Conservation (phyloP, 2,797 vertebrate species). For the Sebastes wilsoni region DNA sequence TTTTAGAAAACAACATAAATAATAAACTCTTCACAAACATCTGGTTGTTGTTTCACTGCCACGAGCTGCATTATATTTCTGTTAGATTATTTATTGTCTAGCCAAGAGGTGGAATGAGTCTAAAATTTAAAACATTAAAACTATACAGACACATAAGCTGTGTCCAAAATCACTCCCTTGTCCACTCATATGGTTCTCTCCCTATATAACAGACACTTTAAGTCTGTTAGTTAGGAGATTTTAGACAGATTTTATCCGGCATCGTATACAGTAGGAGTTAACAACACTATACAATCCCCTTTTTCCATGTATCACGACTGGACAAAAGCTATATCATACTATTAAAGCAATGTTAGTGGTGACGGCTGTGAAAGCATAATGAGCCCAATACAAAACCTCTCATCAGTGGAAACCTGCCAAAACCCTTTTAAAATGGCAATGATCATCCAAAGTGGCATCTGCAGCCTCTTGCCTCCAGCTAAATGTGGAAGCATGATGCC, state of each 20-base stretch:
- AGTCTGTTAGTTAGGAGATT: not conserved
- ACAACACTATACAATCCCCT: not conserved
- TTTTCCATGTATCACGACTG: not conserved
- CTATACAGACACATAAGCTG: not conserved
- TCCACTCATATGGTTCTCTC: not conserved
- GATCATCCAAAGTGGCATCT: constrained; percentile 73
- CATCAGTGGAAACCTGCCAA: constrained; percentile 61
- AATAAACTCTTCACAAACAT: not conserved
- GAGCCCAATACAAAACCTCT: constrained; percentile 56
- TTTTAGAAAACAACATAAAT: not conserved
- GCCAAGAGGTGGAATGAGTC: not conserved
- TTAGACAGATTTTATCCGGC: not conserved
- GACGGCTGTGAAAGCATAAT: constrained; percentile 58
- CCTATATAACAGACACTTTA: not conserved
- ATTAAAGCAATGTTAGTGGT: constrained; percentile 9
- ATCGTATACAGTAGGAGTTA: not conserved
- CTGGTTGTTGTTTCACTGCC: not conserved
- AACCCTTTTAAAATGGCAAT: constrained; percentile 58
- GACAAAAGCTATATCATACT: not conserved
- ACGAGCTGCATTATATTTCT: not conserved
- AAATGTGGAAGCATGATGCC: constrained; percentile 56
- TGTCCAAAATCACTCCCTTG: not conserved
- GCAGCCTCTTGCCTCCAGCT: constrained; percentile 56
- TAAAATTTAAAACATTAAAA: not conserved
- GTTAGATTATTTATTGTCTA: not conserved